Evolutionary conservation across 2,113 vertebrate species (phyloP).

Genomic region (Variabilichromis moorii): DNA sequence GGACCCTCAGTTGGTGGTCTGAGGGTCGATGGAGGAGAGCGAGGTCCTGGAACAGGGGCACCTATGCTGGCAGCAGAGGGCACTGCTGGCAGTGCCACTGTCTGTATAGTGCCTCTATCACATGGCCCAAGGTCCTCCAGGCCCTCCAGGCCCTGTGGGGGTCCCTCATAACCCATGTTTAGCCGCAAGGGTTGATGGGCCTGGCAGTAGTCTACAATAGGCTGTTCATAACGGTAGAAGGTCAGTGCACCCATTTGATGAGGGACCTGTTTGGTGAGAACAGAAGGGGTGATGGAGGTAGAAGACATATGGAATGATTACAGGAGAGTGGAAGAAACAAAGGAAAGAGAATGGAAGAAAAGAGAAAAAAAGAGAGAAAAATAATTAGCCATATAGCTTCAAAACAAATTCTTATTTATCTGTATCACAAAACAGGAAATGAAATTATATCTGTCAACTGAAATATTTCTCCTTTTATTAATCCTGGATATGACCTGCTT

Average conservation of each 20-base stretch:
- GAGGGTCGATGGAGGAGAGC: conserved; percentile 58
- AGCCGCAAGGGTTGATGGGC: conserved; percentile 75
- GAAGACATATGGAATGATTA: not conserved
- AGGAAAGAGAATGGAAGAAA: not conserved
- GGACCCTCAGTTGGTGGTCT: conserved; percentile 58
- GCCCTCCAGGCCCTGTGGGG: conserved; percentile 67
- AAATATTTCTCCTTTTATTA: not conserved
- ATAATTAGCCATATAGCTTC: not conserved
- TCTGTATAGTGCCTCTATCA: conserved; percentile 71
- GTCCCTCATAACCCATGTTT: conserved; percentile 75
- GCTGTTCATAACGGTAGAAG: conserved; percentile 78
- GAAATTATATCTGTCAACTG: not conserved
- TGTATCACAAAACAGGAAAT: not conserved
- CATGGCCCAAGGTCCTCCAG: conserved; percentile 66
- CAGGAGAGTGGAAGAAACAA: not conserved
- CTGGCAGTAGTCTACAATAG: conserved; percentile 78
- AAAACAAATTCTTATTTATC: not conserved
- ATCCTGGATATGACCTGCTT: not conserved
- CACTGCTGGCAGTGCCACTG: conserved; percentile 67
- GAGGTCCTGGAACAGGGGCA: conserved; percentile 47
- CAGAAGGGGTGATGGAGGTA: not conserved
- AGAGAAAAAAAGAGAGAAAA: not conserved
- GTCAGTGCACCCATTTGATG: conserved; percentile 77
- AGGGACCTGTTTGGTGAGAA: conserved; percentile 60
- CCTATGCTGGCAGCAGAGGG: conserved; percentile 55